Base-by-base conservation (phyloP, 1,140 invertebrate genomes). In the Drosophila pseudoananassae region DNA sequence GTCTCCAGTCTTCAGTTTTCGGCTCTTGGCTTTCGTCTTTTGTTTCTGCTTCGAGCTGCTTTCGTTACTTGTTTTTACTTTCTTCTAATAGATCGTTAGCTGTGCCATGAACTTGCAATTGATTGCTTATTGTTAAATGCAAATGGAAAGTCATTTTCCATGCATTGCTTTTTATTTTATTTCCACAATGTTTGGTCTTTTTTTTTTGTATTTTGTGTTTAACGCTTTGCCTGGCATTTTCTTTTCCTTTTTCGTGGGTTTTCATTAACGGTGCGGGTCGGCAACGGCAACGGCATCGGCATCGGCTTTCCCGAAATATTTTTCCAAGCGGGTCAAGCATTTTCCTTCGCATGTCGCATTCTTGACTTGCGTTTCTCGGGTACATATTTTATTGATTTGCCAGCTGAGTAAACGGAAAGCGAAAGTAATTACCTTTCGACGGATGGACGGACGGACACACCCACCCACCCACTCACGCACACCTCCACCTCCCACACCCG, bases 81-180 rank as follows among this genome's bases (percentile, higher is more conserved):
- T 87, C 82, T 87, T 87, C 82, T 87, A 87, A 87, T 88, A 87
- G 82, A 87, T 87, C 83, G 82, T 87, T 87, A 87, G 83, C 78
- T 78, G 85, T 75, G 83, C 78, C 79, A 88, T 85, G 74, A 80
- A 84, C 80, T 85, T 84, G 80, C 81, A 87, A 85, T 87, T 87
- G 82, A 87, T 87, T 87, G 82, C 82, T 87, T 87, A 87, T 87
- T 87, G 82, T 87, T 87, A 87, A 87, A 87, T 88, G 82, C 87
- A 87, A 87, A 87, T 87, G 82, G 82, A 87, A 87, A 87, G 82
- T 88, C 70, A 87, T 82, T 85, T 85, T 81, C 74, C 61, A 81
- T 80, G 81, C 82, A 76, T 56, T 75, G 58, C 43, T 52, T 71
- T 43, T 75, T 31, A 51, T 47, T 61, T 61, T 61, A 55, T 61